These are phyloP conservation scores for Leucopternis melanops DNA, from an alignment of 2,113 vertebrate genomes.

Conservation along the genomic window DNA sequence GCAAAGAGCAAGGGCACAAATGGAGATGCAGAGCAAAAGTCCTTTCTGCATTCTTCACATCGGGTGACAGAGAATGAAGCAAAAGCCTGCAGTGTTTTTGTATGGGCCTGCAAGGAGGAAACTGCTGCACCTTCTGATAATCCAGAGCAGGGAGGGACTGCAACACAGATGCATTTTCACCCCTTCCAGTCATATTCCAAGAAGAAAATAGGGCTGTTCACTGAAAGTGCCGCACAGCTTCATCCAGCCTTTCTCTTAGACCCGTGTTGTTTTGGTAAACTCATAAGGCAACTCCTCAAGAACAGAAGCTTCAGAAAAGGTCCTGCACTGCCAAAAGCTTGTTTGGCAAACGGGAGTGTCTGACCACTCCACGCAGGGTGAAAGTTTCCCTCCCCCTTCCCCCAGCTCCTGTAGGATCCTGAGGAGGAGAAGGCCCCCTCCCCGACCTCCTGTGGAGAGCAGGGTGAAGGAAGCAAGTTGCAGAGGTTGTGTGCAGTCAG, in stretches of 20 bases:
- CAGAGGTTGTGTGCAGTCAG: not conserved
- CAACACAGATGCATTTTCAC: not conserved
- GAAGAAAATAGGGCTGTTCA: not conserved
- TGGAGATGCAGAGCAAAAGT: not conserved
- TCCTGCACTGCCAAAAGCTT: not conserved
- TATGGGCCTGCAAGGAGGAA: not conserved
- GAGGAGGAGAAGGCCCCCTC: not conserved
- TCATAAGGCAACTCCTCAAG: not conserved
- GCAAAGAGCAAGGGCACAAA: not conserved
- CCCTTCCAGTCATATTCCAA: not conserved
- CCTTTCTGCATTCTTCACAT: not conserved
- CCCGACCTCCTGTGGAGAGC: not conserved
- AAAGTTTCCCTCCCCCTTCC: not conserved
- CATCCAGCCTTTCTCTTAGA: not conserved
- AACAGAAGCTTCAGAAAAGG: not conserved
- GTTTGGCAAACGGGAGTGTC: not conserved
- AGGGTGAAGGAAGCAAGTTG: not conserved
- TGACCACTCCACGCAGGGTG: not conserved
- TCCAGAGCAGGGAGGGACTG: not conserved
- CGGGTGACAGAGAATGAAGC: not conserved
- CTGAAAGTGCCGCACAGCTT: not conserved
- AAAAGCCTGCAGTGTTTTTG: not conserved
- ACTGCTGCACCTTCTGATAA: not conserved
- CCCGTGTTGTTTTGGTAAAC: not conserved
- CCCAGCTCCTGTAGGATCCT: not conserved